Percentiles rank a stretch among this genome's conserved stretches.
phyloP scores from a whole-genome alignment of 2,888 invertebrate genomes.

The Drosophila setosimentum region DNA sequence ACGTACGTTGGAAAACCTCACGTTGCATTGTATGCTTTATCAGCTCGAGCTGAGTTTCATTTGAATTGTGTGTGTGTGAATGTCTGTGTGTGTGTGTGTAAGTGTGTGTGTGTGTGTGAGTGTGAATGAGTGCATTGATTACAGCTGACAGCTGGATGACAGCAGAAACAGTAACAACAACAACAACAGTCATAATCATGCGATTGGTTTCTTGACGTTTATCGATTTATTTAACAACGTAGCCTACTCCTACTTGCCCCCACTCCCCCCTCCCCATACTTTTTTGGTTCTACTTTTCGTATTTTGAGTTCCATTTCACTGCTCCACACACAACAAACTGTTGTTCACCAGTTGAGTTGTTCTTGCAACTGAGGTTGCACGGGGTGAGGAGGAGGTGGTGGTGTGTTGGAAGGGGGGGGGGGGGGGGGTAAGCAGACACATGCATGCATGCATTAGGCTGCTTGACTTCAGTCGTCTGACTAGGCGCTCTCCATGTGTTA shows the following conservation, averaged over 20 bases:
- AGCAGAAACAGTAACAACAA: constrained; percentile 25
- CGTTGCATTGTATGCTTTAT: constrained; percentile 42
- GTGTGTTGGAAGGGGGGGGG: accelerated
- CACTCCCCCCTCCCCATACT: not conserved
- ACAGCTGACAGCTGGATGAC: constrained; percentile 30
- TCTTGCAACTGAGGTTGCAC: not conserved
- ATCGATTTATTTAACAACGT: constrained; percentile 37
- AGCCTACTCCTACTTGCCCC: constrained; percentile 4
- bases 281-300: not conserved
- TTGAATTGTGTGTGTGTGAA: constrained; percentile 21
- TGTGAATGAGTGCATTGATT: constrained; percentile 50
- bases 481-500: constrained; percentile 64
- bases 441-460: constrained; percentile 7
- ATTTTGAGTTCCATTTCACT: constrained; percentile 9
- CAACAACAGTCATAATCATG: constrained; percentile 4
- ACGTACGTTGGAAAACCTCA: constrained; percentile 32
- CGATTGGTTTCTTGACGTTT: constrained; percentile 22
- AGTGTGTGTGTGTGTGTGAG: constrained; percentile 4
- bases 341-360: constrained; percentile 30
- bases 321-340: constrained; percentile 7
- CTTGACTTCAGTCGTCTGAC: constrained; percentile 17
- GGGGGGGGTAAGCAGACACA: not conserved
- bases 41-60: constrained; percentile 29
- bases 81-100: constrained; percentile 1
- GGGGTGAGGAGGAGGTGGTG: not conserved